Percentiles rank a stretch among this genome's conserved stretches.
Conservation (phyloP, 2,797 vertebrate genomes). For the Alouatta caraya region DNA sequence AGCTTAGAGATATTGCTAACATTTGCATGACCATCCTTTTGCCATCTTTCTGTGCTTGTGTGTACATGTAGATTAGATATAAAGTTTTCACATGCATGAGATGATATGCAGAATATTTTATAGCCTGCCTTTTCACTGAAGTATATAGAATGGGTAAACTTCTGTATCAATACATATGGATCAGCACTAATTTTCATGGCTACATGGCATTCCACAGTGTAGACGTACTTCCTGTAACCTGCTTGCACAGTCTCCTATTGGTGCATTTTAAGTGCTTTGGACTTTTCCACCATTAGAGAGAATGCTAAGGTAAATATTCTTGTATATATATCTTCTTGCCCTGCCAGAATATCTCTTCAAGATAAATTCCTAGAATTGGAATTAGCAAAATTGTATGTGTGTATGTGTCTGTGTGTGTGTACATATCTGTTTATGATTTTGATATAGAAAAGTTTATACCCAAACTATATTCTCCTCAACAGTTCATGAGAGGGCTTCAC, state of each 20-base stretch:
- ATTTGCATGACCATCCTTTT: not conserved
- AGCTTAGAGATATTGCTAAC: not conserved
- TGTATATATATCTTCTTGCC: not conserved
- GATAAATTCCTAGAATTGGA: not conserved
- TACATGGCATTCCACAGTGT: not conserved
- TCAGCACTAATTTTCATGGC: not conserved
- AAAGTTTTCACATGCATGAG: not conserved
- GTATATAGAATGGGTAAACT: not conserved
- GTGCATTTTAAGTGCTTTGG: not conserved
- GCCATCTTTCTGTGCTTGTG: not conserved
- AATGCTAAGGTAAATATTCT: not conserved
- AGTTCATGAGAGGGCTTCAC: not conserved
- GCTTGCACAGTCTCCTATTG: not conserved
- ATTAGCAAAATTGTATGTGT: not conserved
- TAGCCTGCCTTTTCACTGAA: not conserved
- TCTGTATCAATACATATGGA: not conserved
- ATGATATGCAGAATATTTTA: not conserved
- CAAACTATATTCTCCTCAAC: not conserved
- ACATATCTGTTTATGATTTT: not conserved
- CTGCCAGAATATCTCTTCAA: not conserved
- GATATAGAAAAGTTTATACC: not conserved
- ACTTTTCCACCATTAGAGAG: not conserved
- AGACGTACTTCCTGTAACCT: not conserved
- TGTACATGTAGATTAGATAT: not conserved
- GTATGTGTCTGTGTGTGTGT: not conserved